Evolutionary conservation across 2,888 invertebrate species (phyloP), one percentile per base, ranked within the genome.

Genomic region (Heliconius charithonia): DNA sequence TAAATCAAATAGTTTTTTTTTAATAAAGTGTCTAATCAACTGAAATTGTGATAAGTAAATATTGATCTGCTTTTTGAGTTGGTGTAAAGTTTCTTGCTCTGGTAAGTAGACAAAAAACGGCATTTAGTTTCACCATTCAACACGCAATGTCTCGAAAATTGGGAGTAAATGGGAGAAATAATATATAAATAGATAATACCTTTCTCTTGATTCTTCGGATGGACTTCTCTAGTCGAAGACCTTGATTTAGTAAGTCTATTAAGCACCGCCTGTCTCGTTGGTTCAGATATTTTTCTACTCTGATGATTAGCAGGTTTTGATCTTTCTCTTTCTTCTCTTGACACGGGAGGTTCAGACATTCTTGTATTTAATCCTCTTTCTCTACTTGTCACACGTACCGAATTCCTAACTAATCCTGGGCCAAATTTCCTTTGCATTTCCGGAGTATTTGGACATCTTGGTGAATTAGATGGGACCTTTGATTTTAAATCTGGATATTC

Each of bases 361-460:
- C 97, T 92, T 86, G 97, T 95, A 86, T 97, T 97, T 83, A 86
- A 81, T 41, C 83, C 86, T 51, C 97, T 96, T 95, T 93, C 93
- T 83, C 93, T 93, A 84, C 88, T 92, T 51, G 90, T 88, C 81
- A 90, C 90, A 81, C 95, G 89, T 0, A 89, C 91, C 0, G 94
- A 93, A 78, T 91, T 93, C 82, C 93, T 89, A 12, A 92, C 89
- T 86, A 93, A 87, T 70, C 95, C 95, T 67, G 95, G 95, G 9
- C 94, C 95, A 79, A 96, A 96, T 85, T 96, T 96, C 82, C 96
- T 87, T 63, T 95, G 92, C 95, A 96, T 94, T 84, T 96, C 96
- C 0, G 96, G 96, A 0, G 96, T 96, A 76, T 96, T 96, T 1
- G 96, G 96, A 87, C 96, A 96, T 84, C 95, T 91, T 0, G 95